Conservation (phyloP, 1,140 invertebrate species). For the Drosophila persimilis region DNA sequence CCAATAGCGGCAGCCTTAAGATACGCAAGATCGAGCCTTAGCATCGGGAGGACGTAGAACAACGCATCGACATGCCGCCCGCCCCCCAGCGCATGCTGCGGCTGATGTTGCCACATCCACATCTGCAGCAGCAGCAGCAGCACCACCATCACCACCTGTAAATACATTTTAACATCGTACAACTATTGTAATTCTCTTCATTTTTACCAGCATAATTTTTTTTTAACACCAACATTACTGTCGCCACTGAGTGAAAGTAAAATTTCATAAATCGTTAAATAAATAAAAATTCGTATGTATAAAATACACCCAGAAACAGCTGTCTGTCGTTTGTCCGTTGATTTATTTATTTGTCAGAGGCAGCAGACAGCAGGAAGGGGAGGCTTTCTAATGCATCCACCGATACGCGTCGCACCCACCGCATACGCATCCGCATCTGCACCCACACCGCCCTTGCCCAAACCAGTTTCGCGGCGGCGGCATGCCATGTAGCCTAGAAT, state of each 20-base stretch:
- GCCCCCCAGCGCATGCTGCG: conserved; percentile 16
- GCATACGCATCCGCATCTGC: background rate
- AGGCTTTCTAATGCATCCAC: conserved; percentile 44
- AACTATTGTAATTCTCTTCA: too few relatives aligned
- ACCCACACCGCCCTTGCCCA: conserved; percentile 37
- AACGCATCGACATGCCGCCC: background rate
- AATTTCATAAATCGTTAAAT: conserved; percentile 3
- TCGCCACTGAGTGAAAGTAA: conserved; percentile 13
- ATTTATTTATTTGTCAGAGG: too few relatives aligned
- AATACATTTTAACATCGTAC: conserved; percentile 38
- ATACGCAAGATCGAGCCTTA: conserved; percentile 73
- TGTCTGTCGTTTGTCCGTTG: too few relatives aligned
- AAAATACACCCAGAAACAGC: conserved; percentile 5
- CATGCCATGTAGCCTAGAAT: conserved; percentile 68
- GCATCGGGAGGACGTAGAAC: conserved; percentile 14
- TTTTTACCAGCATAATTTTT: too few relatives aligned
- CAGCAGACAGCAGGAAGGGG: conserved; percentile 6
- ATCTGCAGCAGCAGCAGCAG: conserved; percentile 52
- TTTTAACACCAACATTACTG: too few relatives aligned
- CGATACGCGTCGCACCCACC: too few relatives aligned
- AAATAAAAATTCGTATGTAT: conserved; percentile 41
- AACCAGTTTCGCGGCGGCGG: conserved; percentile 58
- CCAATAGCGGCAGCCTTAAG: conserved; percentile 46
- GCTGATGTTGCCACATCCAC: conserved; percentile 44
- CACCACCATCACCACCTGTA: conserved; percentile 52